Base-by-base conservation (phyloP, 2,888 invertebrate species). In the Anagyrus pseudococci region DNA sequence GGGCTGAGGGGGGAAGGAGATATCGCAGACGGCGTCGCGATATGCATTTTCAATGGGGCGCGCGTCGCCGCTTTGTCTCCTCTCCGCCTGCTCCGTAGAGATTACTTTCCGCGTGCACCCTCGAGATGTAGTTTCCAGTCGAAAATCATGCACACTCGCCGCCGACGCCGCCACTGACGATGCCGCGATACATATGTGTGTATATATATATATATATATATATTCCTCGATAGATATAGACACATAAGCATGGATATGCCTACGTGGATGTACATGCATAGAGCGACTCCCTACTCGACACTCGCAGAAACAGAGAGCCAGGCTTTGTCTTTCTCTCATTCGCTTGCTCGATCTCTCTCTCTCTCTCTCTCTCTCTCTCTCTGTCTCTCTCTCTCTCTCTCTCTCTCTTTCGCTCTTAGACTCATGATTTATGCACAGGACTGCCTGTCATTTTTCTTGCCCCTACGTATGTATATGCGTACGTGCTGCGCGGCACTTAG, bases 361-460 rank as follows among this genome's bases (percentile, higher is more conserved):
- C n/a, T 20, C 43, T 2, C 44, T 20, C 17, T 10, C 53, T 22
- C n/a, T n/a, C n/a, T n/a, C n/a, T n/a, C n/a, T n/a, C n/a, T n/a
- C n/a, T n/a, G n/a, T 33, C 29, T 15, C 17, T 10, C 44, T 55
- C 52, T 61, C 46, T 55, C 49, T 61, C 43, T 4, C 23, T 40
- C 49, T 41, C 58, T 58, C 44, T 50, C 46, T 58, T 58, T 55
- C 50, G 63, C 22, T 23, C 58, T n/a, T n/a, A n/a, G 33, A 2
- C 50, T 55, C 50, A 58, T 63, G 55, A 63, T 63, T 63, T 58
- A 63, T 63, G 63, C 63, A n/a, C n/a, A 55, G 47, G 57, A 22
- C 13, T 33, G 58, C 58, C 63, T 46, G 37, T 63, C 58, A 50
- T 55, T 62, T 29, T 52, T 41, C 25, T 6, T 44, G 25, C 46